These are phyloP conservation scores for Drosophila takahashii DNA, from an alignment of 1,140 invertebrate genomes.

Conservation along the genomic window DNA sequence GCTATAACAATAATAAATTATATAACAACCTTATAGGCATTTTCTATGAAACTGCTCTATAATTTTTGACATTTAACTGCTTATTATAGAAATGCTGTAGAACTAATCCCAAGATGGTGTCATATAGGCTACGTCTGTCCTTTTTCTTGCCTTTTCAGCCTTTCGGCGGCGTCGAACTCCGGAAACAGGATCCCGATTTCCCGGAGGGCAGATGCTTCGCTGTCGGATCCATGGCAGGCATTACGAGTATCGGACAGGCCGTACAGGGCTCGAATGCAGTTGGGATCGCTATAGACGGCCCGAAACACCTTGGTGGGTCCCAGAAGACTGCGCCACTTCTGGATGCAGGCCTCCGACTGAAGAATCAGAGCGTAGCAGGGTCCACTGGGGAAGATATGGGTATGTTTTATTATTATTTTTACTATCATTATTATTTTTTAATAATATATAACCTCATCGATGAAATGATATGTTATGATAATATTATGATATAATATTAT, in stretches of 20 bases:
- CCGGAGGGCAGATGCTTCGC: conserved; percentile 88
- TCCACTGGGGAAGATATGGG: conserved; percentile 88
- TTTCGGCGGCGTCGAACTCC: conserved; percentile 87
- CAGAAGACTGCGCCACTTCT: conserved; percentile 92
- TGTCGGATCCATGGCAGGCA: conserved; percentile 96
- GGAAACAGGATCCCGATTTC: conserved; percentile 95
- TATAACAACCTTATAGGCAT: not conserved
- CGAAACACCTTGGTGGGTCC: conserved; percentile 95
- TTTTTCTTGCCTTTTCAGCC: conserved; percentile 24
- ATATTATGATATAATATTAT: too few relatives aligned
- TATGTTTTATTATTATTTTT: not conserved
- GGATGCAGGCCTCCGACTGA: conserved; percentile 90
- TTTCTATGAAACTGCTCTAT: not conserved
- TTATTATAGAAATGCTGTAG: not conserved
- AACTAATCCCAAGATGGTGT: too few relatives aligned
- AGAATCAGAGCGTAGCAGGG: conserved; percentile 92
- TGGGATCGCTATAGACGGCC: conserved; percentile 91
- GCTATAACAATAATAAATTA: not conserved
- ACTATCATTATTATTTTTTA: too few relatives aligned
- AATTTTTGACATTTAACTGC: not conserved
- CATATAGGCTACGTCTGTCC: conserved; percentile 4
- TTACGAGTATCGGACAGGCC: conserved; percentile 97
- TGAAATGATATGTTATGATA: too few relatives aligned
- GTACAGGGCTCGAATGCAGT: conserved; percentile 92
- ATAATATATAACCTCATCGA: too few relatives aligned